Conservation (phyloP, 2,113 vertebrate genomes). For the Rostratula benghalensis region DNA sequence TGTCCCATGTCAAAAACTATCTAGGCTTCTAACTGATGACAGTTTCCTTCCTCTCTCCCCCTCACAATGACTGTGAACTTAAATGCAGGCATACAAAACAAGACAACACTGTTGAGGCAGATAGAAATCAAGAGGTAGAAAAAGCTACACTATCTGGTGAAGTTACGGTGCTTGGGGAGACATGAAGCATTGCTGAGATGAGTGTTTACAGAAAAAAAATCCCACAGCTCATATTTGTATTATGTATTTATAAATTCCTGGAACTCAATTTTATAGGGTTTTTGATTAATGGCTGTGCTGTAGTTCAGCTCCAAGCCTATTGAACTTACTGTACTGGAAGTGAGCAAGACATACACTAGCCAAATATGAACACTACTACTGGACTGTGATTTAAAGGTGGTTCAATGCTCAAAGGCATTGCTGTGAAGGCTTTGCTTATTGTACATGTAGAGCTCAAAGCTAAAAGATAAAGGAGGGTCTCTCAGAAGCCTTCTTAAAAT, state of each 20-base stretch:
- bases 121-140: background rate
- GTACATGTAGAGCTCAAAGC: background rate
- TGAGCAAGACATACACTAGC: background rate
- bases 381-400: constrained; percentile 17
- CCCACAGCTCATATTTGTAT: constrained; percentile 46
- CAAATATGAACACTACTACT: constrained; percentile 20
- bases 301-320: constrained; percentile 23
- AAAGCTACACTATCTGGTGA: background rate
- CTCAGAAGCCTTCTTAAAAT: background rate
- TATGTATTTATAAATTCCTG: constrained; percentile 61
- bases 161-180: background rate
- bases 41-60: background rate
- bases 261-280: constrained; percentile 58
- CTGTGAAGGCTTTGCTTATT: constrained; percentile 22
- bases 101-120: background rate
- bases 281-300: constrained; percentile 53
- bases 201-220: constrained; percentile 60
- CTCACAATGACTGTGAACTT: background rate
- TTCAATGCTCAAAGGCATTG: background rate
- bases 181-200: background rate
- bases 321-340: constrained; percentile 52
- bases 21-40: background rate
- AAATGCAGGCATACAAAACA: background rate
- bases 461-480: background rate
- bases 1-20: background rate